These are phyloP conservation scores for Tragelaphus imberbis DNA, from an alignment of 2,113 vertebrate species.

Conservation along the genomic window DNA sequence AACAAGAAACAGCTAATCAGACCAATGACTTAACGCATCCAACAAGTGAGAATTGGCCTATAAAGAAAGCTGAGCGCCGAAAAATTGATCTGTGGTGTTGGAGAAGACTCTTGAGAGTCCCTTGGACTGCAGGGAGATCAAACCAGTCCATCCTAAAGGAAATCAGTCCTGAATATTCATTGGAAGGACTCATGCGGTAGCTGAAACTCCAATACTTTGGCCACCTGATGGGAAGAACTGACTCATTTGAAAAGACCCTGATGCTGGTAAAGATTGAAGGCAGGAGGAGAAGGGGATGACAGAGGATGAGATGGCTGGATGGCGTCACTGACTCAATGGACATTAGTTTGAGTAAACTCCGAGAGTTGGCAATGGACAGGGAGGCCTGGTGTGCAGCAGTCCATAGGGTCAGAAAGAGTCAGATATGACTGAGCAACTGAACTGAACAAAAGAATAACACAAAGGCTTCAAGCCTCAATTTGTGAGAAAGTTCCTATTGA, in stretches of 20 bases:
- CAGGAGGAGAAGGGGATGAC: neutral
- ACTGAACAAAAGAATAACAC: neutral
- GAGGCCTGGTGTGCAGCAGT: neutral
- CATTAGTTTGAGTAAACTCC: neutral
- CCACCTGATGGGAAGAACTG: neutral
- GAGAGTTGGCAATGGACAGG: neutral
- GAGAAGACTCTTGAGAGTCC: neutral
- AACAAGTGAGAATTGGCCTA: neutral
- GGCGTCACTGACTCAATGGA: neutral
- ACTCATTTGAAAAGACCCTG: neutral
- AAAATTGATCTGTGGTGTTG: neutral
- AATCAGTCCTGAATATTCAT: neutral
- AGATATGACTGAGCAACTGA: neutral
- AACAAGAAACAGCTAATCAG: neutral
- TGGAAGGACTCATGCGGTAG: neutral
- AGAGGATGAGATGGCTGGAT: neutral
- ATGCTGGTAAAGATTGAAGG: neutral
- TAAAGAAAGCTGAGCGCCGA: accelerated
- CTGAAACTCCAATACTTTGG: neutral
- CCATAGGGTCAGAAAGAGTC: neutral
- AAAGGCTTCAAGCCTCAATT: neutral
- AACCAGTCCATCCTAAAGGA: neutral
- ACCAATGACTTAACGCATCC: neutral
- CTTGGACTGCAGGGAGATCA: neutral
- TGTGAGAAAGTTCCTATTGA: neutral